phyloP scores from a whole-genome alignment of 2,797 vertebrate genomes.

The Dendrocincla tyrannina region DNA sequence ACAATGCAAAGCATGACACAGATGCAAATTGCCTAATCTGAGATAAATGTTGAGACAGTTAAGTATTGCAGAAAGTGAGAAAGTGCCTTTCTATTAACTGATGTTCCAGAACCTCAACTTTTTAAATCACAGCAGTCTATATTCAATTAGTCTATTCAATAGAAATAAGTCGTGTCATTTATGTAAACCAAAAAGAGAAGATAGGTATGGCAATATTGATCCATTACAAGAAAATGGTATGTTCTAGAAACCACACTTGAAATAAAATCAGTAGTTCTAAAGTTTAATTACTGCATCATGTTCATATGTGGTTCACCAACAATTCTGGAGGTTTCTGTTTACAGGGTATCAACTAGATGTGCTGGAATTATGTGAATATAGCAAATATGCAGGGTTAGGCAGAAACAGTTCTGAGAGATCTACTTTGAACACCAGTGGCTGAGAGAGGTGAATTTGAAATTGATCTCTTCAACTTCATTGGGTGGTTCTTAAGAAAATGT shows the following conservation, averaged over 20 bases:
- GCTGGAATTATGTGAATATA: not conserved
- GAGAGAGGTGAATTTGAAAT: not conserved
- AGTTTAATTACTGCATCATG: not conserved
- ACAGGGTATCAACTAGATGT: not conserved
- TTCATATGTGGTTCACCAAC: not conserved
- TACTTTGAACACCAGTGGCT: not conserved
- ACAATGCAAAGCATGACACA: not conserved
- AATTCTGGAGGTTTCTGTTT: not conserved
- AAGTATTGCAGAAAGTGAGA: not conserved
- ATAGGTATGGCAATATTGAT: not conserved
- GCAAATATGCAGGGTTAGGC: not conserved
- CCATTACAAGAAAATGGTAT: not conserved
- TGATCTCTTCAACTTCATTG: not conserved
- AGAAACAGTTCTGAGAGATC: not conserved
- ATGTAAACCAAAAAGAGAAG: not conserved
- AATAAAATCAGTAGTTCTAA: not conserved
- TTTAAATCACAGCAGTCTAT: not conserved
- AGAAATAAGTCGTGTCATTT: not conserved
- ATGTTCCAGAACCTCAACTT: not conserved
- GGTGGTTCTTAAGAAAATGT: not conserved
- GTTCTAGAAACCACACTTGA: not conserved
- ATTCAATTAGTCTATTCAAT: not conserved
- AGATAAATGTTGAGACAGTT: not conserved
- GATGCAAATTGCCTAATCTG: not conserved
- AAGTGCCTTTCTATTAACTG: not conserved